Evolutionary conservation across 2,888 invertebrate genomes (phyloP).

Genomic region (Caenorhabditis angaria): DNA sequence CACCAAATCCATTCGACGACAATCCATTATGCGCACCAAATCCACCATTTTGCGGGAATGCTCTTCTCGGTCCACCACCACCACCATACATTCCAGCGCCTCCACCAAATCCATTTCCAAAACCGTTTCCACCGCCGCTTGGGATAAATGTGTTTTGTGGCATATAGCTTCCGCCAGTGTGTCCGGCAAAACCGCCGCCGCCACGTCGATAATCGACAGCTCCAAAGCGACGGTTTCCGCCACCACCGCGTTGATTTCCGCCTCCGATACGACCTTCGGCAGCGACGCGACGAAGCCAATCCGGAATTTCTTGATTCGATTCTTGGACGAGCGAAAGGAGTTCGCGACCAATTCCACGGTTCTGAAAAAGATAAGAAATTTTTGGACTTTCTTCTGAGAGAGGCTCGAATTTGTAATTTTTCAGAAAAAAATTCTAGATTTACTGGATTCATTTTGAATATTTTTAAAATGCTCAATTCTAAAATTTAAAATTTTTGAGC

Average conservation of each 20-base stretch:
- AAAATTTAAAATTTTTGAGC: background rate
- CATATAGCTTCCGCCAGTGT: constrained; percentile 18
- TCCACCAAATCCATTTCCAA: background rate
- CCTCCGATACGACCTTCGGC: constrained; percentile 39
- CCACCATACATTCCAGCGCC: constrained; percentile 11
- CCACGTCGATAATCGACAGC: constrained; percentile 38
- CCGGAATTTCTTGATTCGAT: constrained; percentile 55
- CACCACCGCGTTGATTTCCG: constrained; percentile 21
- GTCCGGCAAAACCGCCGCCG: constrained; percentile 1
- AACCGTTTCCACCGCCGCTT: constrained; percentile 3
- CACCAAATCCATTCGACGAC: constrained; percentile 20
- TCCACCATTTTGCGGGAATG: constrained; percentile 34
- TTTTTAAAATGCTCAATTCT: too few species aligned
- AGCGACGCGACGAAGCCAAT: constrained; percentile 52
- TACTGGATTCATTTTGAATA: too few species aligned
- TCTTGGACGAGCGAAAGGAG: constrained; percentile 45
- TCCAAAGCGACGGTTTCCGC: constrained; percentile 34
- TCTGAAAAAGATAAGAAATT: constrained; percentile 23
- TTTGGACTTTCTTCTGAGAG: too few species aligned
- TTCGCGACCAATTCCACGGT: constrained; percentile 52
- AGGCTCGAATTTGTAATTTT: too few species aligned
- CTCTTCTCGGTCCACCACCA: constrained; percentile 24
- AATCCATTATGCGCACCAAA: constrained; percentile 33
- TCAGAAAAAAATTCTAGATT: too few species aligned
- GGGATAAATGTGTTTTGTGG: constrained; percentile 5